Conservation (phyloP, 2,888 invertebrate genomes). For the Podabrus alpinus region DNA sequence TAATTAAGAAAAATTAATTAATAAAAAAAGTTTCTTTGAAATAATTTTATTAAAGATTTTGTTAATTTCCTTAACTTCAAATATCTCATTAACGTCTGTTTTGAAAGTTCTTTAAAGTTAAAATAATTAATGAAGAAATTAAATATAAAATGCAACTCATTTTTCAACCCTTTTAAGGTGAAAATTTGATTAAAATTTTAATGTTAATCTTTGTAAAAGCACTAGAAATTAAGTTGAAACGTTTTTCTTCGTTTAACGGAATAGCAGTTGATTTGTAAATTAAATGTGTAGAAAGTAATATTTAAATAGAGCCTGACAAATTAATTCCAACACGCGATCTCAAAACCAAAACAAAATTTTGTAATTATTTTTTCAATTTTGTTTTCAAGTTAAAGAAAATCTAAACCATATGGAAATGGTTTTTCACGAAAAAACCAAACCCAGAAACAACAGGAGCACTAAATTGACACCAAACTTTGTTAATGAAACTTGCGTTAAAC, state of each 20-base stretch:
- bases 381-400: too few species aligned
- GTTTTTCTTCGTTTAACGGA: background rate
- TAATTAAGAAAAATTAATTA: background rate
- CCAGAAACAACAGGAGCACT: too few species aligned
- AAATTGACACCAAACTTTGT: background rate
- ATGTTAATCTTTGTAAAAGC: background rate
- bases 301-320: background rate
- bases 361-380: background rate
- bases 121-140: background rate
- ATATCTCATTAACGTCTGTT: background rate
- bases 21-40: background rate
- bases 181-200: background rate
- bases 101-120: background rate
- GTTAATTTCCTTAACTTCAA: background rate
- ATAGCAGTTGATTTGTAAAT: background rate
- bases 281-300: background rate
- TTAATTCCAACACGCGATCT: background rate
- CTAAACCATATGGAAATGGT: too few species aligned
- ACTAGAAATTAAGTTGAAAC: background rate
- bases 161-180: background rate
- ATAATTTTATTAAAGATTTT: background rate
- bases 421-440: background rate
- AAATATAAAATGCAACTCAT: conserved; percentile 1
- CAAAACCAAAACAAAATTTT: background rate
- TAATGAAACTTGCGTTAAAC: background rate